Evolutionary conservation across 2,888 invertebrate genomes (phyloP), one percentile per base, ranked within the genome.

Genomic region (Nomada hirtipes): DNA sequence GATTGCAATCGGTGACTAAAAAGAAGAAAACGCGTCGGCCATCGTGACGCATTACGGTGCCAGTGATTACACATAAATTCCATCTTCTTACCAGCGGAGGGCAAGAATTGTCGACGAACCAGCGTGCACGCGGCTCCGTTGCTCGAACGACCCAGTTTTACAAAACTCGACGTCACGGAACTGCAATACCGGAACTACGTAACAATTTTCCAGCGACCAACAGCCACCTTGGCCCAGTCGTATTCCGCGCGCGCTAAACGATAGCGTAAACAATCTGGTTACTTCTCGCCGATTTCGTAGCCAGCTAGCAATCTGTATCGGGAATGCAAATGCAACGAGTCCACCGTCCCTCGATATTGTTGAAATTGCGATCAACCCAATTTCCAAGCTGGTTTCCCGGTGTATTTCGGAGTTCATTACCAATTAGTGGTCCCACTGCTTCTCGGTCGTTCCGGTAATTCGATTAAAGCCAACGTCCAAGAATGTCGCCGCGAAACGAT

Each of bases 91-190:
- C 63, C 69, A 15, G 68, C 47, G 70, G 52, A 13, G 15, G 23
- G 59, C 64, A 65, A 53, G 36, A 55, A 42, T 60, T 59, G 52
- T 11, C 29, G 29, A 20, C 55, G 57, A 60, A 64, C 42, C 29
- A 44, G 68, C 53, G 52, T 18, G 29, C 23, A 18, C 64, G 68
- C n/a, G 47, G 76, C 64, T 77, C 74, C 60, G 70, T 74, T 26
- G 59, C 79, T 72, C 70, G 60, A 68, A 79, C 83, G 79, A 84
- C 83, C 83, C 79, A 84, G 83, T 84, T 84, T 67, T 50, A 47
- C 63, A 9, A 72, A 83, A 53, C 77, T 71, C 53, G 9, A 20
- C 18, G 73, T 68, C 70, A 60, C 47, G 36, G 26, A 26, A 26
- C 71, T 57, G n/a, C 57, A 47, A 47, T 78, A 70, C 55, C 23